These are phyloP conservation scores for Calliphora vomitoria DNA, from an alignment of 2,888 invertebrate genomes.

Conservation along the genomic window DNA sequence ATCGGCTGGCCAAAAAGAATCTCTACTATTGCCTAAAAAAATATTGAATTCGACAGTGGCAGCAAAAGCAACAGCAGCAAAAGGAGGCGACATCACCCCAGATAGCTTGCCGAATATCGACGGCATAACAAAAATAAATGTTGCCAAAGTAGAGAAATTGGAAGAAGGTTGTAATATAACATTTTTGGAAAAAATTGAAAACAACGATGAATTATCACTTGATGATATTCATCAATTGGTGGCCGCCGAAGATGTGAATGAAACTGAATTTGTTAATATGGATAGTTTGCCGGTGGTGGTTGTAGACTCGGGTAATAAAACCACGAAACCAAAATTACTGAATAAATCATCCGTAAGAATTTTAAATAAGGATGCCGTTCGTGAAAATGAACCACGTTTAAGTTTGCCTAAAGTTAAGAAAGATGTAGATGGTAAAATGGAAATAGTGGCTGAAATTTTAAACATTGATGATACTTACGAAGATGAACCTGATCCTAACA, in stretches of 20 bases:
- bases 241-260: slow-evolving; percentile 75
- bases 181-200: slow-evolving; percentile 79
- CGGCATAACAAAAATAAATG: neutral
- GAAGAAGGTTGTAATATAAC: slow-evolving; percentile 66
- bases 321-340: slow-evolving; percentile 79
- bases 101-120: neutral
- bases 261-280: slow-evolving; percentile 56
- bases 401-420: slow-evolving; percentile 81
- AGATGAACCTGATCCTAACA: slow-evolving; percentile 76
- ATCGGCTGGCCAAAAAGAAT: slow-evolving; percentile 5
- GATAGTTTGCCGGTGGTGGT: slow-evolving; percentile 6
- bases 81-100: neutral
- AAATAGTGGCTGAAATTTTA: slow-evolving; percentile 83
- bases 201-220: slow-evolving; percentile 81
- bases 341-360: slow-evolving; percentile 83
- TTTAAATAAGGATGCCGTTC: slow-evolving; percentile 81
- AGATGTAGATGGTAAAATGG: slow-evolving; percentile 82
- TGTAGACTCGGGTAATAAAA: slow-evolving; percentile 30
- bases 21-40: slow-evolving; percentile 72
- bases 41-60: slow-evolving; percentile 75
- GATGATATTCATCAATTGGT: slow-evolving; percentile 81
- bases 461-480: slow-evolving; percentile 77
- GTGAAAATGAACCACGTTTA: slow-evolving; percentile 80
- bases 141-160: slow-evolving; percentile 68
- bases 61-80: slow-evolving; percentile 61